phyloP scores from a whole-genome alignment of 2,888 invertebrate genomes.

The Thyatira batis region DNA sequence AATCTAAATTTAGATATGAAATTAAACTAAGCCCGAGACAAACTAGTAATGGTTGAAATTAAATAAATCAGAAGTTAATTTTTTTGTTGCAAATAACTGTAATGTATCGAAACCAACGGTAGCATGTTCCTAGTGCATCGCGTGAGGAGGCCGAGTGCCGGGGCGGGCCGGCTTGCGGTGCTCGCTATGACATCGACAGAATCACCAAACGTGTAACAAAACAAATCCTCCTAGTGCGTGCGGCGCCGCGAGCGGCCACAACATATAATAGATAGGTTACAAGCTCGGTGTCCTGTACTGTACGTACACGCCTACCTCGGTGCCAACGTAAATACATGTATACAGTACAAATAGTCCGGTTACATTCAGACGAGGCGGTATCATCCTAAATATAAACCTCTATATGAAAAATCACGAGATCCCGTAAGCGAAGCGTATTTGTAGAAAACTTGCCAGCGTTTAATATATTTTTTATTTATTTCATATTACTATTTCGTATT shows the following conservation, averaged over 20 bases:
- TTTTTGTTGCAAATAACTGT: neutral
- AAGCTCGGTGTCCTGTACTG: neutral
- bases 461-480: constrained; percentile 19
- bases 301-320: neutral
- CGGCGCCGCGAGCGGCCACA: neutral
- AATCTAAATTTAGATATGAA: constrained; percentile 9
- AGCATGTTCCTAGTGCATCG: neutral
- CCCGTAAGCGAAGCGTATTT: constrained; percentile 47
- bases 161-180: neutral
- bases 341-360: neutral
- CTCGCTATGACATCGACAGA: neutral
- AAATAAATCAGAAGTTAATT: neutral
- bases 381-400: constrained; percentile 1
- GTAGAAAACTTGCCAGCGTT: constrained; percentile 48
- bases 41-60: constrained; percentile 4
- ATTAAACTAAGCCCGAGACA: constrained; percentile 8
- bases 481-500: constrained; percentile 40
- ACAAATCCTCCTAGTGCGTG: neutral
- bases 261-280: neutral
- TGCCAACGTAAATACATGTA: neutral
- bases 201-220: neutral
- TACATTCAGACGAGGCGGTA: constrained; percentile 1
- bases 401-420: constrained; percentile 19
- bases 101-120: neutral
- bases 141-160: neutral